phyloP scores from a whole-genome alignment of 2,113 vertebrate species.

The Phalacrocorax pelagicus region DNA sequence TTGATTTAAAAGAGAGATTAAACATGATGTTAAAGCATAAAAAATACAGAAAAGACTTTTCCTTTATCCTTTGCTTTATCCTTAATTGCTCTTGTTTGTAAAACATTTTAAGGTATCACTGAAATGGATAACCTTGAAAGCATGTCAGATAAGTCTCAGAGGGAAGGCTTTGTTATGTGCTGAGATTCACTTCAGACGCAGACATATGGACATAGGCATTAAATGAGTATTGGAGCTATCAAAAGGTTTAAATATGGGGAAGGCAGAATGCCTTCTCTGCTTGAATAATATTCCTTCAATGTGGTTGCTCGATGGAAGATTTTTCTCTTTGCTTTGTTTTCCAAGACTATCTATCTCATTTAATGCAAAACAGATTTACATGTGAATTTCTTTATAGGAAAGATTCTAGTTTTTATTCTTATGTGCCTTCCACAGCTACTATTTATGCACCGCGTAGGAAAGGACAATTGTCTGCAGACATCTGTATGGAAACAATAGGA shows the following conservation, averaged over 20 bases:
- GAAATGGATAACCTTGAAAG: background rate
- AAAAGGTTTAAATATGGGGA: background rate
- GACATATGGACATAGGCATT: background rate
- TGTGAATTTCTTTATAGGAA: background rate
- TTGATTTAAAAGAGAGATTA: background rate
- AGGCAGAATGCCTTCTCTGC: background rate
- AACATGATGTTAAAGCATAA: background rate
- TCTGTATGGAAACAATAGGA: conserved; percentile 98
- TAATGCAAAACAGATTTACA: background rate
- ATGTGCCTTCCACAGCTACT: conserved; percentile 78
- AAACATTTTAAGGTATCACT: background rate
- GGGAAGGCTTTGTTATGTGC: background rate
- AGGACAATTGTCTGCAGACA: conserved; percentile 95
- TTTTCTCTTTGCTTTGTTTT: background rate
- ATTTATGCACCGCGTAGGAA: conserved; percentile 96
- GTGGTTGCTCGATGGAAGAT: accelerated
- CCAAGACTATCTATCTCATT: background rate
- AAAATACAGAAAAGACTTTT: background rate
- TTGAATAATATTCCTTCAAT: background rate
- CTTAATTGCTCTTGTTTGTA: background rate
- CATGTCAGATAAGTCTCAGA: background rate
- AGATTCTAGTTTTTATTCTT: background rate
- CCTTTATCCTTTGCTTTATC: background rate
- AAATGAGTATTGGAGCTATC: background rate
- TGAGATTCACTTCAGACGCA: background rate